phyloP scores from a whole-genome alignment of 2,888 invertebrate species.

The Aspidiotus destructor region DNA sequence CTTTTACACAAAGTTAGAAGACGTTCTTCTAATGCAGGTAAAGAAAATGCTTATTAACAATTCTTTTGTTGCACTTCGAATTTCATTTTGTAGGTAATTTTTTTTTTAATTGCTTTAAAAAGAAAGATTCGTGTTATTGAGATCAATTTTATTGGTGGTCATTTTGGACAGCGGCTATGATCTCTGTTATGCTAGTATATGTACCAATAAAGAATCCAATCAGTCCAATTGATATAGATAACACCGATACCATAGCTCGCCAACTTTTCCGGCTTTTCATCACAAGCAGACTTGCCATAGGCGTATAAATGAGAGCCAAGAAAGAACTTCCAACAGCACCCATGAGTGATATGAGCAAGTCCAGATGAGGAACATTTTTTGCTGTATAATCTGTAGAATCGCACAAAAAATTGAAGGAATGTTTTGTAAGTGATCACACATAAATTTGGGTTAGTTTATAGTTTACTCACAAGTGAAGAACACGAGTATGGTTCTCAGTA shows the following conservation, averaged over 20 bases:
- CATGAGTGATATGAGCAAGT: not conserved
- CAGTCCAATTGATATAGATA: not conserved
- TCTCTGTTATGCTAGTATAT: not conserved
- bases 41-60: no score
- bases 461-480: constrained; percentile 69
- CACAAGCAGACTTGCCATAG: not conserved
- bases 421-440: not conserved
- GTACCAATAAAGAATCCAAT: not conserved
- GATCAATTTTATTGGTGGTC: not conserved
- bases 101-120: no score
- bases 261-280: not conserved
- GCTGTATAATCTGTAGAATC: not conserved
- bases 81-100: no score
- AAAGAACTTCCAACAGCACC: not conserved
- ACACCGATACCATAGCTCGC: not conserved
- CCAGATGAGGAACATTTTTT: not conserved
- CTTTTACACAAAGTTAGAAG: no score
- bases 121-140: no score
- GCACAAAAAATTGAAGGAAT: not conserved
- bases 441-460: not conserved
- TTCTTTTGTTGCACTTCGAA: no score
- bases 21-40: no score
- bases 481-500: constrained; percentile 62
- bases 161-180: not conserved
- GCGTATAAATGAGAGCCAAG: not conserved